Conservation (phyloP, 2,113 vertebrate genomes). For the Piprites chloris region DNA sequence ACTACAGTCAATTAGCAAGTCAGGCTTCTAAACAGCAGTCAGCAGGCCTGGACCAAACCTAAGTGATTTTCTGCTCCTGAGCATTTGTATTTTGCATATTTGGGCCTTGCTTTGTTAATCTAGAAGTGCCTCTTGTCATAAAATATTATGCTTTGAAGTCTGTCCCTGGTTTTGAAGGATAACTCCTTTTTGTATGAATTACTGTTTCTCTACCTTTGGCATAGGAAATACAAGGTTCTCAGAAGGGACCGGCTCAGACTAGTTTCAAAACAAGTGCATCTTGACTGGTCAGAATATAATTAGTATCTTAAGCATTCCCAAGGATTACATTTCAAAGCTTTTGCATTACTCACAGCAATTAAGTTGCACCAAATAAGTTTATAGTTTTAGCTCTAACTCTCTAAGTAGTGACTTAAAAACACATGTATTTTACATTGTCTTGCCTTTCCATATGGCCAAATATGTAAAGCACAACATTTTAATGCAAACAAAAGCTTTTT, state of each 20-base stretch:
- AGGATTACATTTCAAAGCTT: constrained; percentile 59
- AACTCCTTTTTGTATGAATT: constrained; percentile 7
- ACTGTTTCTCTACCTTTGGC: constrained; percentile 25
- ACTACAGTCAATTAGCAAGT: neutral
- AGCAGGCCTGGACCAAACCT: neutral
- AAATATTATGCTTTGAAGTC: neutral
- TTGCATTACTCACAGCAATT: constrained; percentile 64
- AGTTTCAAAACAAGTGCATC: constrained; percentile 46
- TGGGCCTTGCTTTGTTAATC: neutral
- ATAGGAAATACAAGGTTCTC: constrained; percentile 16
- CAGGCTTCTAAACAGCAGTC: neutral
- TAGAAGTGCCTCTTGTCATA: neutral
- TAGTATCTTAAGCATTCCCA: constrained; percentile 43
- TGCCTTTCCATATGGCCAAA: constrained; percentile 9
- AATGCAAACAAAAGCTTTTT: neutral
- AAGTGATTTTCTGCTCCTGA: neutral
- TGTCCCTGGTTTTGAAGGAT: constrained; percentile 6
- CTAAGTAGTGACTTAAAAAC: constrained; percentile 32
- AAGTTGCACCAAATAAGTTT: constrained; percentile 46
- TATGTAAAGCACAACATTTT: neutral
- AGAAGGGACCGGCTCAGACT: constrained; percentile 50
- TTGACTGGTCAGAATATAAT: constrained; percentile 58
- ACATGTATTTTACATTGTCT: constrained; percentile 16
- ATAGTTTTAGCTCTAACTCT: constrained; percentile 31
- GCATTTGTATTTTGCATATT: neutral